phyloP scores from a whole-genome alignment of 2,888 invertebrate genomes.

The Caenorhabditis panamensis region DNA sequence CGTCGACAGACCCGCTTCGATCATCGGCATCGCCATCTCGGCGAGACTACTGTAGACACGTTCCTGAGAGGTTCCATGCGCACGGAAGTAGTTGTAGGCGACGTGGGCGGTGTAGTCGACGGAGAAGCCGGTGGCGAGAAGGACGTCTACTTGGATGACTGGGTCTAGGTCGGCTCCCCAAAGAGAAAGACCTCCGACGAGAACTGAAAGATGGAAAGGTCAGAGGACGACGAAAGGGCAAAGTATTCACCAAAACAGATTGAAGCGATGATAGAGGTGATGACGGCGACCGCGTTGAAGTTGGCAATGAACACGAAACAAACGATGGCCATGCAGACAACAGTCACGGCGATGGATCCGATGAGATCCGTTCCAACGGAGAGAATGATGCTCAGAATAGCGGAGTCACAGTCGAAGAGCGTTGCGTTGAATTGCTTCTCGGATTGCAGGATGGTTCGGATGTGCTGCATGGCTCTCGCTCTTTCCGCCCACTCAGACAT shows the following conservation, averaged over 20 bases:
- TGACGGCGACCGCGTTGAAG: conserved; percentile 73
- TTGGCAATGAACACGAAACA: conserved; percentile 78
- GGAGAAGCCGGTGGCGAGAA: conserved; percentile 80
- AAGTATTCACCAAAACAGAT: conserved; percentile 76
- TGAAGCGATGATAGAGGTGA: conserved; percentile 76
- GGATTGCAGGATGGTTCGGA: conserved; percentile 57
- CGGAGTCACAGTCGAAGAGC: conserved; percentile 78
- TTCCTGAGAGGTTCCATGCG: conserved; percentile 67
- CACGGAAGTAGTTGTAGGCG: conserved; percentile 79
- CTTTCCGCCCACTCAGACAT: conserved; percentile 80
- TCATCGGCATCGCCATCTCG: conserved; percentile 78
- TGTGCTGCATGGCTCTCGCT: conserved; percentile 69
- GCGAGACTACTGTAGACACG: conserved; percentile 73
- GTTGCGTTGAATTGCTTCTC: conserved; percentile 77
- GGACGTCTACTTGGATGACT: conserved; percentile 78
- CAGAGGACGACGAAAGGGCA: background rate
- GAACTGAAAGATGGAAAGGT: conserved; percentile 65
- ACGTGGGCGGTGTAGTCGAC: conserved; percentile 79
- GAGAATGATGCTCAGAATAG: conserved; percentile 75
- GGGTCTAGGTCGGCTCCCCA: conserved; percentile 81
- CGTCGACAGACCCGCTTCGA: conserved; percentile 75
- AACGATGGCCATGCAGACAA: conserved; percentile 78
- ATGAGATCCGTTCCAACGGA: conserved; percentile 71
- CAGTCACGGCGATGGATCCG: conserved; percentile 76
- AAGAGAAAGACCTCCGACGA: conserved; percentile 78